Evolutionary conservation across 2,797 vertebrate species (phyloP), one percentile per base, ranked within the genome.

Genomic region (Cyprinella venusta): DNA sequence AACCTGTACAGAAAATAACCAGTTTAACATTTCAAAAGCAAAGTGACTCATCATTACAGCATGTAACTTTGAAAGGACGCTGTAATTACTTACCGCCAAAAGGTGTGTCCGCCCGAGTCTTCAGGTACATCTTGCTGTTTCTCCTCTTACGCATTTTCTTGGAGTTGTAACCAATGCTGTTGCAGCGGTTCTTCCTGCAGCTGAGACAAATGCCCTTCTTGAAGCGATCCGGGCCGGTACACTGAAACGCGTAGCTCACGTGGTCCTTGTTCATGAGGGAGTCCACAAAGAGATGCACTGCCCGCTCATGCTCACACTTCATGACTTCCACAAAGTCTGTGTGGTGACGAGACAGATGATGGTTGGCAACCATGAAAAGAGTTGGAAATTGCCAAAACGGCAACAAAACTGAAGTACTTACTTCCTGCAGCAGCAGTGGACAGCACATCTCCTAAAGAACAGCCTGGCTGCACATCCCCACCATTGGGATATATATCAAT

Each of bases 131-230:
- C 90, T 97, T 99, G 89, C 88, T 96, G 90, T 96, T 99, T 67
- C 96, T 94, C 79, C 94, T 96, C 83, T 95, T 96, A 3, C 95
- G 93, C 74, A 93, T 96, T 81, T 94, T 96, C 86, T 94, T 95
- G 68, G 95, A 89, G 0, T 97, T 97, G 93, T 99, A 99, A 83
- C 98, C 98, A 0, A 99, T 96, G 89, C 94, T 94, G 30, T 94
- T 99, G 92, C 98, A 99, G 68, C 98, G 96, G 88, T 99, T 97
- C 88, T 98, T 99, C 76, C 97, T 94, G 92, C 98, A 99, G 92
- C 98, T 99, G 90, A 99, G 94, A 88, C 98, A 99, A 91, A 98
- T 96, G 0, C 98, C 98, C 86, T 97, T 99, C 90, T 96, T 97
- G 91, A 99, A 99, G 80, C 97, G 97, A 1, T 92, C 94, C 0